These are phyloP conservation scores for Sinocyclocheilus anophthalmus DNA, from an alignment of 2,113 vertebrate genomes.

Conservation along the genomic window DNA sequence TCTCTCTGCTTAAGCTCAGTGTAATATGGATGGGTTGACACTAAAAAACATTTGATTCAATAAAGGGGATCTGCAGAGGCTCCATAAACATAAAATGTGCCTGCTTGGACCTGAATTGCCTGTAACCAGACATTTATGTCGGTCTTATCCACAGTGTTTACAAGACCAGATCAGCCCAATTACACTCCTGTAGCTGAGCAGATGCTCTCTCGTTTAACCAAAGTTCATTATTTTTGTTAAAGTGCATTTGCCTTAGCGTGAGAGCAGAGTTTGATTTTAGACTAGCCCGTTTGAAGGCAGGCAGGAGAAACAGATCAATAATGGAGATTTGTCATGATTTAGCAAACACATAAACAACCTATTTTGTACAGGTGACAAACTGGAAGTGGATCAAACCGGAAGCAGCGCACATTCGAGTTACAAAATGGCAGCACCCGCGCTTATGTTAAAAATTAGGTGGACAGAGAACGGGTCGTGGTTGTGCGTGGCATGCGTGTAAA, in stretches of 20 bases:
- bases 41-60: slow-evolving; percentile 55
- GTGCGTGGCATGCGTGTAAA: too few species aligned
- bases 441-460: too few species aligned
- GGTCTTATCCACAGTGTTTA: slow-evolving; percentile 17
- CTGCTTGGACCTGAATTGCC: slow-evolving; percentile 38
- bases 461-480: too few species aligned
- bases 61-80: slow-evolving; percentile 52
- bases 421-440: too few species aligned
- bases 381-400: too few species aligned
- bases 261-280: neutral
- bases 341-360: too few species aligned
- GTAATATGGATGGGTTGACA: slow-evolving; percentile 42
- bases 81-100: slow-evolving; percentile 41
- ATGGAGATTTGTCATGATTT: neutral
- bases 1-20: slow-evolving; percentile 37
- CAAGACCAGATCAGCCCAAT: slow-evolving; percentile 42
- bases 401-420: too few species aligned
- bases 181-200: slow-evolving; percentile 37
- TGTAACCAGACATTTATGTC: slow-evolving; percentile 47
- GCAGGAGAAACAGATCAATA: neutral
- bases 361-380: too few species aligned
- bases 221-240: slow-evolving; percentile 26
- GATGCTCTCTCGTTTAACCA: slow-evolving; percentile 26
- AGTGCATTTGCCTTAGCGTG: neutral
- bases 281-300: neutral